A percentile compares a stretch with the other conserved stretches of the same genome.
Evolutionary conservation across 2,888 invertebrate genomes (phyloP).

Genomic region (Gymnocheta viridis): DNA sequence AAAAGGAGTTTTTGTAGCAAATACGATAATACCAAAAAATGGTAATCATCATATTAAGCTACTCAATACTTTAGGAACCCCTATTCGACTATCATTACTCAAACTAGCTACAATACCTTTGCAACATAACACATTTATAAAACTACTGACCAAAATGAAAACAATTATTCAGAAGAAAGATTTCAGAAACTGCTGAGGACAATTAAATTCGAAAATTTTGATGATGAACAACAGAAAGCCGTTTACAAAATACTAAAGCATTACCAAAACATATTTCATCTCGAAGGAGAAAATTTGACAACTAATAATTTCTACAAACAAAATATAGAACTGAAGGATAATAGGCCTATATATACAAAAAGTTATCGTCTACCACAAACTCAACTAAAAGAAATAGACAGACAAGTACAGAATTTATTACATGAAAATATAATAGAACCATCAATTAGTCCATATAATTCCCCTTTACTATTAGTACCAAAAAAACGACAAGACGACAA

Average conservation of each 20-base stretch:
- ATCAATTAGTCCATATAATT: not conserved
- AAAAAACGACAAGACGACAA: not conserved
- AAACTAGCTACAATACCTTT: too few species aligned
- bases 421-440: not conserved
- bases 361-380: not conserved
- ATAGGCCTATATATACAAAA: not conserved
- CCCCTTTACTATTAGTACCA: not conserved
- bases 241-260: not conserved
- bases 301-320: not conserved
- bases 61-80: too few species aligned
- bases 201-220: too few species aligned
- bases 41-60: not conserved
- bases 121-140: too few species aligned
- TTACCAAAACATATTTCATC: not conserved
- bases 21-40: constrained; percentile 2
- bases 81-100: too few species aligned
- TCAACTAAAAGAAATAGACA: not conserved
- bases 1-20: constrained; percentile 3
- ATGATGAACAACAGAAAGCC: too few species aligned
- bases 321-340: too few species aligned
- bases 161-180: too few species aligned
- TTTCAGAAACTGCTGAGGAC: too few species aligned
- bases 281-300: not conserved
- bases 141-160: too few species aligned
- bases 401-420: too few species aligned